A percentile compares a stretch with the other conserved stretches of the same genome.
phyloP scores from a whole-genome alignment of 2,888 invertebrate species.

The Brenthis daphne region DNA sequence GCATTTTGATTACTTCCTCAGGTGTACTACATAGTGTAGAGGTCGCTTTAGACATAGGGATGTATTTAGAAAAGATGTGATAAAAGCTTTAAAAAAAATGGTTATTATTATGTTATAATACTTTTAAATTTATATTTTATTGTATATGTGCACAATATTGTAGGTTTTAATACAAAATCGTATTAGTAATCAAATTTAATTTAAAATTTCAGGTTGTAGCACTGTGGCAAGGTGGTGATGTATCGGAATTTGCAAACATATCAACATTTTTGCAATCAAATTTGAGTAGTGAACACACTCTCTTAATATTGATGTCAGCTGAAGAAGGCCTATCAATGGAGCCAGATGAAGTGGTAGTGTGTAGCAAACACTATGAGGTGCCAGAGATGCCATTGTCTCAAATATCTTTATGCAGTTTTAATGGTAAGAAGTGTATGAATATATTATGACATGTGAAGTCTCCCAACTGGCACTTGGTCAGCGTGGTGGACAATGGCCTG shows the following conservation, averaged over 20 bases:
- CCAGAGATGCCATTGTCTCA: conserved; percentile 69
- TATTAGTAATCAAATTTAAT: neutral
- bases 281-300: conserved; percentile 54
- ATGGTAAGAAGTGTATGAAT: conserved; percentile 49
- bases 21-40: too few species aligned
- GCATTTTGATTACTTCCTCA: too few species aligned
- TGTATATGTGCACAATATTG: too few species aligned
- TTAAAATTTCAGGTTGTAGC: conserved; percentile 60
- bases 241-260: conserved; percentile 63
- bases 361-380: conserved; percentile 59
- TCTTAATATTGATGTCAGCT: conserved; percentile 62
- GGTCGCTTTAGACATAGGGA: too few species aligned
- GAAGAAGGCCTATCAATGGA: conserved; percentile 67
- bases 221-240: conserved; percentile 69
- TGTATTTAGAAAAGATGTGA: too few species aligned
- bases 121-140: too few species aligned
- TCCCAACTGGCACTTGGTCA: too few species aligned
- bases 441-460: too few species aligned
- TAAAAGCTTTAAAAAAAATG: too few species aligned
- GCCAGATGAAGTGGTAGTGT: conserved; percentile 66
- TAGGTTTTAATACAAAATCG: neutral
- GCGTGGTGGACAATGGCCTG: too few species aligned
- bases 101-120: too few species aligned
- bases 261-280: conserved; percentile 56
- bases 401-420: conserved; percentile 64